Evolutionary conservation across 2,113 vertebrate species (phyloP).

Genomic region (Mustela nigripes): DNA sequence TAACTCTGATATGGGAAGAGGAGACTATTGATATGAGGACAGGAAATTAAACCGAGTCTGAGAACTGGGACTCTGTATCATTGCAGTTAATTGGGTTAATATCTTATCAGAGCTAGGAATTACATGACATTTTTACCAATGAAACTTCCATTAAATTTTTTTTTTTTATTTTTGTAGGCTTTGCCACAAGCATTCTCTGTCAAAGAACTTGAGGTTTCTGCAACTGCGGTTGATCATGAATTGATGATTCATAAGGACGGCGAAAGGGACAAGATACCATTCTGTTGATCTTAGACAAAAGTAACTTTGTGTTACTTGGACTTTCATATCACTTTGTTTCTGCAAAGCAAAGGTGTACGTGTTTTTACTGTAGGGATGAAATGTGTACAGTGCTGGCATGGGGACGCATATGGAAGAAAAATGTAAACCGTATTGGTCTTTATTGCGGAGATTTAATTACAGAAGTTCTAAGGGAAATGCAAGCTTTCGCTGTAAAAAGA

Average conservation of each 20-base stretch:
- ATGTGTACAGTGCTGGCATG: not conserved
- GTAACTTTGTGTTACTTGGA: not conserved
- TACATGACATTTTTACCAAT: slow-evolving; percentile 1
- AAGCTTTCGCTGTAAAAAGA: not conserved
- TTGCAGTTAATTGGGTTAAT: not conserved
- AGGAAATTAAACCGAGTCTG: not conserved
- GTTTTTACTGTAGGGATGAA: not conserved
- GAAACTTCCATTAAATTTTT: not conserved
- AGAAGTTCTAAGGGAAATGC: not conserved
- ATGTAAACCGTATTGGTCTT: not conserved
- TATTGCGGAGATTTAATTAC: not conserved
- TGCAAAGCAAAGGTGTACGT: not conserved
- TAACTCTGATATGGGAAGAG: not conserved
- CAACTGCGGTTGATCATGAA: not conserved
- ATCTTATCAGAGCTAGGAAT: not conserved
- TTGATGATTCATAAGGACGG: not conserved
- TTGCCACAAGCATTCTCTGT: not conserved
- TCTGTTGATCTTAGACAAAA: slow-evolving; percentile 38
- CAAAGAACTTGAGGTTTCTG: not conserved
- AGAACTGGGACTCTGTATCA: not conserved
- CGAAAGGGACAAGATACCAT: not conserved
- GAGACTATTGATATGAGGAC: not conserved
- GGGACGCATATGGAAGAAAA: not conserved
- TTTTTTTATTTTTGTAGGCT: not conserved
- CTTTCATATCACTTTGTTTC: not conserved